A percentile compares a stretch with the other conserved stretches of the same genome.
Evolutionary conservation across 1,140 invertebrate genomes (phyloP).

Genomic region (Triops cancriformis): DNA sequence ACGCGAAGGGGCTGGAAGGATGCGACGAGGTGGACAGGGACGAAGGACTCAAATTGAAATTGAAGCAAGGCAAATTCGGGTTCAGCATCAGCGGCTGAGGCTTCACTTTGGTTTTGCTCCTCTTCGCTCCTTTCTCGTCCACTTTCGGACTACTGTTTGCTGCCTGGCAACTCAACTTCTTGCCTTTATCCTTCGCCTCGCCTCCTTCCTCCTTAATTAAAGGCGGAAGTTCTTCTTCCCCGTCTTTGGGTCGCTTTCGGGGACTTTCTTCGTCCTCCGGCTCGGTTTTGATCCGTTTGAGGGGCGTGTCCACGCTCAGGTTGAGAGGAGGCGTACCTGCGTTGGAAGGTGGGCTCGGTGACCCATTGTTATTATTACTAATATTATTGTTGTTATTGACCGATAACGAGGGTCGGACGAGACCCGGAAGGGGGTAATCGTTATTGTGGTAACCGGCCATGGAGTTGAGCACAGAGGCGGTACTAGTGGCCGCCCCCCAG

Average conservation of each 20-base stretch:
- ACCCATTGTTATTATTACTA: neutral
- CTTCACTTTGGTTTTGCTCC: constrained; percentile 26
- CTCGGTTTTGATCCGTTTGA: constrained; percentile 25
- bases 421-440: constrained; percentile 18
- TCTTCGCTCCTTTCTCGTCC: constrained; percentile 1
- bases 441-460: neutral
- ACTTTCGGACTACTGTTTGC: constrained; percentile 7
- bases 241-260: constrained; percentile 15
- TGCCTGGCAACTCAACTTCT: neutral
- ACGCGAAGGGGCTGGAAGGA: constrained; percentile 23
- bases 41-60: constrained; percentile 24
- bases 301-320: constrained; percentile 17
- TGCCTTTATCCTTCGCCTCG: neutral
- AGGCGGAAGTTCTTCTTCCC: neutral
- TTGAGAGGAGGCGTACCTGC: constrained; percentile 21
- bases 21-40: constrained; percentile 23
- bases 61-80: constrained; percentile 25
- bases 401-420: constrained; percentile 15
- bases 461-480: constrained; percentile 14
- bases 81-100: constrained; percentile 25
- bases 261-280: constrained; percentile 22
- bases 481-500: constrained; percentile 23
- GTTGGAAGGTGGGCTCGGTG: neutral
- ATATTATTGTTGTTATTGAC: constrained; percentile 24
- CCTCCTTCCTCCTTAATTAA: neutral